phyloP scores from a whole-genome alignment of 2,888 invertebrate species.

The Herminia tarsipennalis region DNA sequence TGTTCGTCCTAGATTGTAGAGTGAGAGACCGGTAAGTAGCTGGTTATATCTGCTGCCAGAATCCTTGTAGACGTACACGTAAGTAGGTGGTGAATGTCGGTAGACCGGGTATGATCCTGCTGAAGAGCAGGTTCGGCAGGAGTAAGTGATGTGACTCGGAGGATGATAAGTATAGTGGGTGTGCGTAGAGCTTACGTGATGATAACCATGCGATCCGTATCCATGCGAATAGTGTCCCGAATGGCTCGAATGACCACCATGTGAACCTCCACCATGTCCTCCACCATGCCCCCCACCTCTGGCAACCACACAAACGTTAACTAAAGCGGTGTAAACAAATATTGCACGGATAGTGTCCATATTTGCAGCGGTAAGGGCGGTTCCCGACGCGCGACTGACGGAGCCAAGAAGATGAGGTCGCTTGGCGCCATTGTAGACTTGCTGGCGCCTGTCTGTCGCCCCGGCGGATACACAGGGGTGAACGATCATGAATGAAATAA shows the following conservation, averaged over 20 bases:
- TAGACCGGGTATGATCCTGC: slow-evolving; percentile 72
- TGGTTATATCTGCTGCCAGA: slow-evolving; percentile 66
- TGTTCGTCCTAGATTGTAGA: slow-evolving; percentile 75
- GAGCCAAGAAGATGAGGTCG: slow-evolving; percentile 53
- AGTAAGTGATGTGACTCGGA: slow-evolving; percentile 65
- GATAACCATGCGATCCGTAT: slow-evolving; percentile 29
- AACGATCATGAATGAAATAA: slow-evolving; percentile 18
- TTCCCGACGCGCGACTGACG: slow-evolving; percentile 72
- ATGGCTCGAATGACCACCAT: background rate
- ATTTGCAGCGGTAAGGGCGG: slow-evolving; percentile 66
- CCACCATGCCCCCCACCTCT: slow-evolving; percentile 37
- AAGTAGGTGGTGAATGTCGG: slow-evolving; percentile 68
- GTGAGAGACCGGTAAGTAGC: slow-evolving; percentile 69
- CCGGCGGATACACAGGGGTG: slow-evolving; percentile 14
- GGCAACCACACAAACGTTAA: slow-evolving; percentile 65
- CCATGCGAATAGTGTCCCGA: background rate
- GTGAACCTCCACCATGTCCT: slow-evolving; percentile 21
- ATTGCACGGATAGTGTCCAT: slow-evolving; percentile 58
- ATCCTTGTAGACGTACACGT: slow-evolving; percentile 73
- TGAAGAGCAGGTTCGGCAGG: slow-evolving; percentile 66
- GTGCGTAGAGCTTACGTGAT: slow-evolving; percentile 65
- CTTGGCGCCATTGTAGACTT: slow-evolving; percentile 61
- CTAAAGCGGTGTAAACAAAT: slow-evolving; percentile 45
- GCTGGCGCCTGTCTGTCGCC: slow-evolving; percentile 13
- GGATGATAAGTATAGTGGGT: slow-evolving; percentile 74